Conservation (phyloP, 2,888 invertebrate species). For the Brachypalpus laphriformis region DNA sequence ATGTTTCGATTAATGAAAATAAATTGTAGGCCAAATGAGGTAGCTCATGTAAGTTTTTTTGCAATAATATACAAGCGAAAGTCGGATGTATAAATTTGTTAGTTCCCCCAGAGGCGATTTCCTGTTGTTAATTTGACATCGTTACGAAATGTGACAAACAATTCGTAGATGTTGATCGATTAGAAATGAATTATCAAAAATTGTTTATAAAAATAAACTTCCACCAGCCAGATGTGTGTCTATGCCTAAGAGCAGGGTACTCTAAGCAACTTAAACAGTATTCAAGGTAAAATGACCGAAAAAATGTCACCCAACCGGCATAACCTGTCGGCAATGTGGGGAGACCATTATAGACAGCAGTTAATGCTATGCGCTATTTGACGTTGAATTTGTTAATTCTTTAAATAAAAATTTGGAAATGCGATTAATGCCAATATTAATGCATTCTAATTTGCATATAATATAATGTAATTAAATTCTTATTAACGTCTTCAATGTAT, state of each 20-base stretch:
- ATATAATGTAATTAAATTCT: not conserved
- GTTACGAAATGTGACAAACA: slow-evolving; percentile 3
- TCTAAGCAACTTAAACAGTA: not conserved
- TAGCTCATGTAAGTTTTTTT: slow-evolving; percentile 22
- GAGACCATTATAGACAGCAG: not conserved
- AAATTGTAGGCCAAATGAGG: slow-evolving; percentile 4
- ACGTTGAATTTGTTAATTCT: not conserved
- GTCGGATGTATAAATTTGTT: slow-evolving; percentile 43
- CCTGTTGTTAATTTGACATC: slow-evolving; percentile 29
- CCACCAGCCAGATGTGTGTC: slow-evolving; percentile 2
- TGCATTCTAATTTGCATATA: not conserved
- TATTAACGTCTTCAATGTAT: not conserved
- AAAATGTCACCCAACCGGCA: slow-evolving; percentile 40
- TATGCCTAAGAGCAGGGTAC: not conserved
- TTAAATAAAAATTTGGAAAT: not conserved
- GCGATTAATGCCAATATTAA: not conserved
- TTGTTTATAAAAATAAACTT: not conserved
- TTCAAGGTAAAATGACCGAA: slow-evolving; percentile 26
- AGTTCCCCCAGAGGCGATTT: slow-evolving; percentile 9
- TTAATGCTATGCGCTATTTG: not conserved
- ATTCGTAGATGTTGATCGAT: slow-evolving; percentile 7
- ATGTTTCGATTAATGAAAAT: slow-evolving; percentile 6
- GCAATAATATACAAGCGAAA: slow-evolving; percentile 30
- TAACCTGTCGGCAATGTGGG: slow-evolving; percentile 14
- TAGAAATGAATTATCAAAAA: not conserved